Percentiles rank a stretch among this genome's conserved stretches.
Evolutionary conservation across 2,797 vertebrate species (phyloP).

Genomic region (Micropoecilia bifurca): DNA sequence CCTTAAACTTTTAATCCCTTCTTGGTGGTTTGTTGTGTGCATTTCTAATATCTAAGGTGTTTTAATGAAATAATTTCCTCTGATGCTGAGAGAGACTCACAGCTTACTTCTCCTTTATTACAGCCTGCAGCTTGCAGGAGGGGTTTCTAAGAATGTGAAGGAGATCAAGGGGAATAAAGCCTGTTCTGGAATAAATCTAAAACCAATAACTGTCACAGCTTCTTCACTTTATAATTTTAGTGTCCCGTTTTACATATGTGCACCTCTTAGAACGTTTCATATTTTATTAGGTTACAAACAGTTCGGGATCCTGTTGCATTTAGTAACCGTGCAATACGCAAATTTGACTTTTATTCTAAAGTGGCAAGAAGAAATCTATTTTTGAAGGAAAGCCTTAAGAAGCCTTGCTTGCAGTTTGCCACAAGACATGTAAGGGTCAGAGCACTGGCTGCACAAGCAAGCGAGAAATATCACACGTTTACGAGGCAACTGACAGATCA

Average conservation of each 20-base stretch:
- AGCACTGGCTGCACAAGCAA: background rate
- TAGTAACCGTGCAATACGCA: background rate
- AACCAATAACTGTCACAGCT: background rate
- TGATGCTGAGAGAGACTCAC: background rate
- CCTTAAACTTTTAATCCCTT: background rate
- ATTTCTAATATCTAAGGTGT: background rate
- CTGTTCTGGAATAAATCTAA: background rate
- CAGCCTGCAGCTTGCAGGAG: background rate
- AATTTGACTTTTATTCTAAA: background rate
- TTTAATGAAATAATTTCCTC: background rate
- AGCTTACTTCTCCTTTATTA: background rate
- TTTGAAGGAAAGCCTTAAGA: background rate
- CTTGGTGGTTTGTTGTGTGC: background rate
- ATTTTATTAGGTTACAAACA: background rate
- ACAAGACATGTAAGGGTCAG: background rate
- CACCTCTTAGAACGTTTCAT: background rate
- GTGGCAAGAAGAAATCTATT: background rate
- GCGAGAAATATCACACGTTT: background rate
- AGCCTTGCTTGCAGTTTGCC: background rate
- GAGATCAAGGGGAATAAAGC: background rate
- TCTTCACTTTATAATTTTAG: background rate
- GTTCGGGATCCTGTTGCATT: background rate
- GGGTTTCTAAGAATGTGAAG: background rate
- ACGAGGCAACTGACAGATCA: background rate
- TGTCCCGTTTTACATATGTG: background rate